These are phyloP conservation scores for Drosophila macrospina DNA, from an alignment of 2,888 invertebrate genomes.

Conservation along the genomic window DNA sequence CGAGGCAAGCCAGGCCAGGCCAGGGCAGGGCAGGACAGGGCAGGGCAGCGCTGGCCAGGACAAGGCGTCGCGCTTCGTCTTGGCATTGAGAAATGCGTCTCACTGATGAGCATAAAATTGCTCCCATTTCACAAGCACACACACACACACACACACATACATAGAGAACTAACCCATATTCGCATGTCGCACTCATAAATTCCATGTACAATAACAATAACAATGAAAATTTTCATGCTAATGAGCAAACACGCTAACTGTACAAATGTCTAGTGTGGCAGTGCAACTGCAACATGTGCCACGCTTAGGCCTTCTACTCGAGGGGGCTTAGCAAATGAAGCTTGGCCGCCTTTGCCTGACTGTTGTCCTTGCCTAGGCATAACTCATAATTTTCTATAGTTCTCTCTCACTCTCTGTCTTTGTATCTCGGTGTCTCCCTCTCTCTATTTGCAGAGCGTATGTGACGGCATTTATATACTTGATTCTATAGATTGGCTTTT, in stretches of 20 bases:
- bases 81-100: constrained; percentile 74
- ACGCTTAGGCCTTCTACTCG: constrained; percentile 32
- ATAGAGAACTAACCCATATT: constrained; percentile 67
- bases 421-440: not conserved
- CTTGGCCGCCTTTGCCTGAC: constrained; percentile 48
- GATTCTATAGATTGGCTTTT: too few relatives aligned
- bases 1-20: constrained; percentile 10
- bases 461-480: too few relatives aligned
- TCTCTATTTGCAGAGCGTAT: too few relatives aligned
- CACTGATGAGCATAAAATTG: constrained; percentile 79
- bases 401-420: not conserved
- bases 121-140: constrained; percentile 46
- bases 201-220: constrained; percentile 51
- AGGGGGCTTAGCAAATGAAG: constrained; percentile 75
- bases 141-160: constrained; percentile 3
- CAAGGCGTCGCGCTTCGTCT: constrained; percentile 47
- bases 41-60: constrained; percentile 2
- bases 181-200: constrained; percentile 73
- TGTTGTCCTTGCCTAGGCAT: constrained; percentile 76
- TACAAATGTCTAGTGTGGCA: constrained; percentile 60
- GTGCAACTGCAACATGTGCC: constrained; percentile 31
- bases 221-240: constrained; percentile 74
- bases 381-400: constrained; percentile 74
- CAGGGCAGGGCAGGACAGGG: constrained; percentile 6
- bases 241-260: constrained; percentile 78